Base-by-base conservation (phyloP, 2,888 invertebrate species). In the Ochropleura leucogaster region DNA sequence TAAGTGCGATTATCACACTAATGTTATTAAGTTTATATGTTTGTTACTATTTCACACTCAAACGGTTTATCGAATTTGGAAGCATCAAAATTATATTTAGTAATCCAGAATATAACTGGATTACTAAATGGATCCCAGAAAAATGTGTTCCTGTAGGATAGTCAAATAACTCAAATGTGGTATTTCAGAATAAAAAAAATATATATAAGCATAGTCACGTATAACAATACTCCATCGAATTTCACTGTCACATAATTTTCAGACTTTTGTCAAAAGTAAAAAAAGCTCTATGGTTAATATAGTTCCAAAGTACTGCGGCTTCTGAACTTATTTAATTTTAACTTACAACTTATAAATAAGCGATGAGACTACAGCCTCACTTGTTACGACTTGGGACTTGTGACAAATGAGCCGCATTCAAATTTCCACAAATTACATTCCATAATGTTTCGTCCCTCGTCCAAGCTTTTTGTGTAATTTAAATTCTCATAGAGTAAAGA, bases 401-500 rank as follows among this genome's bases (percentile, higher is more conserved):
- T 73, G 63, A 72, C 69, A 83, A 85, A 86, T 80, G 76, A 75
- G 68, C 18, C 59, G 16, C 67, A 76, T 81, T 67, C 57, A 86
- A 68, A 68, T 77, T 77, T 65, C 44, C 70, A 71, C 65, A 85
- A 78, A 74, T 78, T 73, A 65, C 64, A 57, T 60, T 66, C 63
- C 14, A n/a, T 53, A 70, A 75, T 77, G 70, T 78, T 80, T 80
- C 79, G 68, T 16, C 74, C 75, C 30, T n/a, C 70, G 76, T 77
- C 68, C 73, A 77, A 82, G 79, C 82, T 85, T 82, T 82, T 72
- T 80, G 64, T 77, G 59, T 85, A 80, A 89, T 89, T 87, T 84
- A 85, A 88, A 88, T 87, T 88, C 83, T 76, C 84, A 60, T 30
- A 10, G 60, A 81, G 66, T 71, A 70, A 74, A 72, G 66, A 72